Conservation (phyloP, 2,113 vertebrate species). For the Meleagris gallopavo region DNA sequence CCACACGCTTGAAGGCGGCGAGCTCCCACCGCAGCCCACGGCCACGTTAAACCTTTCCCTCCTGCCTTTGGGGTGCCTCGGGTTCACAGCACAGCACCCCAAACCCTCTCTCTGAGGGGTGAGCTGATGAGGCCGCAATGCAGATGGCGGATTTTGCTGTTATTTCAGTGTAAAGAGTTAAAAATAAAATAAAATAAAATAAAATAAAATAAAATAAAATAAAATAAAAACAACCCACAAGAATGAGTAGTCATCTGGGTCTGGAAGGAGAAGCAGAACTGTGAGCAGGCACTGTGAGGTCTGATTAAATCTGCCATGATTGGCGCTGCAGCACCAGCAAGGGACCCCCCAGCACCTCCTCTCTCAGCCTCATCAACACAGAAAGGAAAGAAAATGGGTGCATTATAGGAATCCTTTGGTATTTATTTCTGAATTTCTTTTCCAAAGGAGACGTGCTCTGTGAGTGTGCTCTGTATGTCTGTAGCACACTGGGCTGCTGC, state of each 20-base stretch:
- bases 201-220: no score
- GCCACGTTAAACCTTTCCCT: accelerated
- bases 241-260: no score
- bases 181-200: no score
- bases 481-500: neutral
- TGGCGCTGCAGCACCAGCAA: accelerated
- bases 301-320: neutral
- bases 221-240: no score
- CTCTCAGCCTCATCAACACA: neutral
- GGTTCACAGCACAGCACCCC: neutral
- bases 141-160: neutral
- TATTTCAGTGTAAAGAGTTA: neutral
- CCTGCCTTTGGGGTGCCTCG: neutral
- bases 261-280: neutral
- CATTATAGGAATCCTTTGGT: neutral
- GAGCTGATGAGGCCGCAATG: neutral
- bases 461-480: neutral
- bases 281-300: accelerated
- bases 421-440: neutral
- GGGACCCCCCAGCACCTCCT: neutral
- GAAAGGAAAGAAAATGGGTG: neutral
- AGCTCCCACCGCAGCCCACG: neutral
- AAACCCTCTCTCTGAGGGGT: accelerated
- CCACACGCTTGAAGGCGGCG: neutral
- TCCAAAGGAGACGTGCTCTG: neutral